Evolutionary conservation across 64 coral and sea anemone genomes (phyloP), one percentile per base, ranked within the genome.

Genomic region (Trachythela sp.): DNA sequence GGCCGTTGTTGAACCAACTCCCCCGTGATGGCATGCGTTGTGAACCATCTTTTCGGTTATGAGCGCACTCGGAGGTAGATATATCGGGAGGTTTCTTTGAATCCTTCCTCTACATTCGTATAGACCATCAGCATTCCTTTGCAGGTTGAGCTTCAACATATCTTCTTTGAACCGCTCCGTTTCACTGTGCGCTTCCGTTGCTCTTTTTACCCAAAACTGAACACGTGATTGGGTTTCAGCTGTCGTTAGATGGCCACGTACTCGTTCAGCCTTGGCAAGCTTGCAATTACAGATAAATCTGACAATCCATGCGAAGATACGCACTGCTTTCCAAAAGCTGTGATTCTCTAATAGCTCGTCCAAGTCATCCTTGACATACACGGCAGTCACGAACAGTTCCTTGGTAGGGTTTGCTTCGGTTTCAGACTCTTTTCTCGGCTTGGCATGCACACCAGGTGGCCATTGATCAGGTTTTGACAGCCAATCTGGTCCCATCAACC

Each of bases 61-160:
- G n/a, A n/a, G n/a, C n/a, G n/a, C n/a, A n/a, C n/a, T n/a, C n/a
- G 18, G 54, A 2, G 92, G 83, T 26, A 89, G 40, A 60, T 89
- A 93, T 36, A 71, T 89, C 24, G 54, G 87, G 17, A 89, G 89
- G 15, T 26, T 37, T 40, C 88, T 84, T 84, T 87, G 88, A 24
- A 94, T 94, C 48, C 92, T 41, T 15, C 88, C 88, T 11, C 52
- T 31, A 31, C 92, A 93, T 54, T 85, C 68, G 18, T 54, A 77
- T 24, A 93, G 2, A 35, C 92, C 41, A 13, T 93, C n/a, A 14
- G 18, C 24, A 42, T 92, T 89, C 40, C 83, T 85, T 29, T 88
- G 85, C 2, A 92, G 36, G 54, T 93, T 93, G 7, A 89, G 41
- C 14, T 29, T 38, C 31, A 54, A 40, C 37, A n/a, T 31, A 29